Evolutionary conservation across 2,797 vertebrate genomes (phyloP).

Genomic region (Rousettus madagascariensis): DNA sequence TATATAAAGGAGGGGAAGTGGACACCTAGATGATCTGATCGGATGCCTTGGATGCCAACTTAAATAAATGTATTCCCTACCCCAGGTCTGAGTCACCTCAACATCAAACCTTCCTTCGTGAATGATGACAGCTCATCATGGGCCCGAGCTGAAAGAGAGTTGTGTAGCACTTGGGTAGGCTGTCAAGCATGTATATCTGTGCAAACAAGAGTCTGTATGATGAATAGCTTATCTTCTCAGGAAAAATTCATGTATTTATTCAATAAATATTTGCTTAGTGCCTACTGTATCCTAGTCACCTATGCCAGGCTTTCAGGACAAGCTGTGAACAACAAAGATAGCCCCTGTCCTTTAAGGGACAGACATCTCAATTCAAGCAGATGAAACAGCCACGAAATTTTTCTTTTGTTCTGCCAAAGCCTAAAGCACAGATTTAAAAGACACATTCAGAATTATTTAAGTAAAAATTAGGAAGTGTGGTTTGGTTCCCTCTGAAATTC

Average conservation of each 20-base stretch:
- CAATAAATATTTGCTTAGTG: background rate
- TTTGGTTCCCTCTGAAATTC: slow-evolving; percentile 16
- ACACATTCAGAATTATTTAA: background rate
- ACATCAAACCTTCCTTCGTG: background rate
- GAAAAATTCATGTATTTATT: background rate
- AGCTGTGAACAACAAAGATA: background rate
- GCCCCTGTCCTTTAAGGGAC: background rate
- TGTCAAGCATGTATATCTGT: background rate
- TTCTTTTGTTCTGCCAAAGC: background rate
- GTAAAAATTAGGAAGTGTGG: background rate
- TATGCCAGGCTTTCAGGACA: background rate
- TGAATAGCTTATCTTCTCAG: background rate
- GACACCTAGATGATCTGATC: slow-evolving; percentile 45
- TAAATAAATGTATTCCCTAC: slow-evolving; percentile 60
- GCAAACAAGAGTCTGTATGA: background rate
- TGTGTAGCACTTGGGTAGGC: rapidly evolving
- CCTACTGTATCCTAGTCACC: background rate
- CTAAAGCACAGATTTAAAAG: background rate
- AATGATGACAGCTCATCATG: background rate
- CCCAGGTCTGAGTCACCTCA: slow-evolving; percentile 59
- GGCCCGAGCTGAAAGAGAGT: background rate
- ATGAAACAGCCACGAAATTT: background rate
- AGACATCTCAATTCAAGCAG: background rate
- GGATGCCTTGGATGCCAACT: slow-evolving; percentile 62
- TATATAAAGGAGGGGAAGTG: slow-evolving; percentile 52